Evolutionary conservation across 2,797 vertebrate species (phyloP).

Genomic region (Premnoplex brunnescens): DNA sequence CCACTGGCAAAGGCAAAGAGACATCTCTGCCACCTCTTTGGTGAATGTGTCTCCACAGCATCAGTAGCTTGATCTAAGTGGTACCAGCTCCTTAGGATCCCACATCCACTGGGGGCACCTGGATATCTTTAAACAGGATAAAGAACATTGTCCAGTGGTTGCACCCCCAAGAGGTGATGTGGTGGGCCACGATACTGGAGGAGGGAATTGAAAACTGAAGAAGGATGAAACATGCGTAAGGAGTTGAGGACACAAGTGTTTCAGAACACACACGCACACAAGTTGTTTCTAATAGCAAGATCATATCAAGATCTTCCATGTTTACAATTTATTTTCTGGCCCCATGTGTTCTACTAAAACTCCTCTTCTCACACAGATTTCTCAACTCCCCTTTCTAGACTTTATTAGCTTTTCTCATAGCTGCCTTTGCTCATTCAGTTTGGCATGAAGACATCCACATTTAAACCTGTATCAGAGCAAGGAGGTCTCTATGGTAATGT

Average conservation of each 20-base stretch:
- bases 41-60: no score
- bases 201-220: no score
- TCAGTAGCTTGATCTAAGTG: no score
- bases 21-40: no score
- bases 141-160: no score
- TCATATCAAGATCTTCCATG: background rate
- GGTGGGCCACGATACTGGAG: no score
- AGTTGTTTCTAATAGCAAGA: background rate
- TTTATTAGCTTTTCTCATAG: background rate
- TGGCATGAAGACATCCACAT: background rate
- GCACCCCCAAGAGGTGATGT: no score
- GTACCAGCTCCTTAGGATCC: no score
- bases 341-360: background rate
- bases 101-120: no score
- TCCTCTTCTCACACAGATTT: background rate
- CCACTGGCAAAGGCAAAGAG: no score
- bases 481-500: background rate
- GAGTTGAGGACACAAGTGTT: background rate
- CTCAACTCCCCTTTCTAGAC: background rate
- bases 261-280: background rate
- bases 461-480: background rate
- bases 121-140: no score
- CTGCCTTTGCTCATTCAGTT: background rate
- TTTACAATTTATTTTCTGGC: background rate
- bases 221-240: no score